Percentiles rank a stretch among this genome's conserved stretches.
phyloP scores from a whole-genome alignment of 2,797 vertebrate species.

The Melanotaenia nigrans region DNA sequence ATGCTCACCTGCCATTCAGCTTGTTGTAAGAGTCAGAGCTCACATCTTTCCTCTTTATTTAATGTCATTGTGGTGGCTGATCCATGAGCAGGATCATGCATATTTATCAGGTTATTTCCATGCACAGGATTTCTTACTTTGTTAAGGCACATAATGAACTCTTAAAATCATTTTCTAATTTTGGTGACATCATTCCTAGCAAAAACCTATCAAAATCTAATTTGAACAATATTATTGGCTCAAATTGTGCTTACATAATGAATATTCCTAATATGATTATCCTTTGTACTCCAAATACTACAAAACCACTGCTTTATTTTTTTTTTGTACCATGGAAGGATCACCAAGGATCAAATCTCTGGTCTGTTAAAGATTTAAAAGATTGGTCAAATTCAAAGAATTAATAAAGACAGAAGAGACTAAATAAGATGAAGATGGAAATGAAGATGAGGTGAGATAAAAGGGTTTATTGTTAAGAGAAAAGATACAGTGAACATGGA shows the following conservation, averaged over 20 bases:
- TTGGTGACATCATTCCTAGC: background rate
- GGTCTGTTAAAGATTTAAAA: background rate
- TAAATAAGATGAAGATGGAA: background rate
- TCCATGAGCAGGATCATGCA: background rate
- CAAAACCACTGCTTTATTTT: background rate
- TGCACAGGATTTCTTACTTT: too few species aligned
- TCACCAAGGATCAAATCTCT: background rate
- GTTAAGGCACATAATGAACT: too few species aligned
- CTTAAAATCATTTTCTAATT: background rate
- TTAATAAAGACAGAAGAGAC: background rate
- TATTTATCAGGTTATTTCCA: background rate
- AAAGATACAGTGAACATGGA: background rate
- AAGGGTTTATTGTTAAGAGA: too few species aligned
- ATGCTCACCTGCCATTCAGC: background rate
- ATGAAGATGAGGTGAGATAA: background rate
- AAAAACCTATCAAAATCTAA: background rate
- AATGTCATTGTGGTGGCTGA: background rate
- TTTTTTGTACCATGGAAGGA: background rate
- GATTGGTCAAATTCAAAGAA: background rate
- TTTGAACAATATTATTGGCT: background rate
- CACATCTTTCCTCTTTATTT: background rate
- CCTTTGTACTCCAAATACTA: background rate
- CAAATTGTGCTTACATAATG: background rate
- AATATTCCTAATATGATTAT: background rate
- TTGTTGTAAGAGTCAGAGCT: background rate